phyloP scores from a whole-genome alignment of 1,140 invertebrate species.

The Atta texana region DNA sequence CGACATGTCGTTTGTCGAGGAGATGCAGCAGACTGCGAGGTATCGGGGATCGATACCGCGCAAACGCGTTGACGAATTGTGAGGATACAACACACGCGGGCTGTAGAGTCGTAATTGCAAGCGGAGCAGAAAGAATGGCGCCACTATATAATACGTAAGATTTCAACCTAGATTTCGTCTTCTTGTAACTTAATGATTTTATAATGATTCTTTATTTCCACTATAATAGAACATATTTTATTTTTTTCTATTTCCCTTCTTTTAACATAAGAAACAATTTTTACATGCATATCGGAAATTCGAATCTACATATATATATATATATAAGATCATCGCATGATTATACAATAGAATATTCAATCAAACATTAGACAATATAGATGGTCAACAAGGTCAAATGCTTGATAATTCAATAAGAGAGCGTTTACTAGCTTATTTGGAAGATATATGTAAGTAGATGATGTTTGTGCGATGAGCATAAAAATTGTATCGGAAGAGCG shows the following conservation, averaged over 20 bases:
- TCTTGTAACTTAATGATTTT: neutral
- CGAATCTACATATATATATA: neutral
- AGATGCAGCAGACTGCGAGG: constrained; percentile 33
- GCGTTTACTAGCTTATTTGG: neutral
- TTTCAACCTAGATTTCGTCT: no score
- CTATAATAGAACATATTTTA: neutral
- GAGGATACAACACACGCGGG: neutral
- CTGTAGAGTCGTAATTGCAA: neutral
- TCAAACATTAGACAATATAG: neutral
- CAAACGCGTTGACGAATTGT: constrained; percentile 53
- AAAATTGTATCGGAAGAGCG: neutral
- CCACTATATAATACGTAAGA: no score
- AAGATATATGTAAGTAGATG: neutral
- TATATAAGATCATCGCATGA: no score
- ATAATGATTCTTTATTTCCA: neutral
- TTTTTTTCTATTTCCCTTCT: no score
- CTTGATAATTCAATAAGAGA: constrained; percentile 9
- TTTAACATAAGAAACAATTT: neutral
- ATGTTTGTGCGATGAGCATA: neutral
- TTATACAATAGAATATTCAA: neutral
- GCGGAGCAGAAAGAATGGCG: neutral
- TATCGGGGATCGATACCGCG: constrained; percentile 70
- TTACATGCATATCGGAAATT: neutral
- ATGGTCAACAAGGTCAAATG: constrained; percentile 19
- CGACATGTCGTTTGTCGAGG: neutral